Conservation (phyloP, 2,888 invertebrate genomes). For the Cryptus armator region DNA sequence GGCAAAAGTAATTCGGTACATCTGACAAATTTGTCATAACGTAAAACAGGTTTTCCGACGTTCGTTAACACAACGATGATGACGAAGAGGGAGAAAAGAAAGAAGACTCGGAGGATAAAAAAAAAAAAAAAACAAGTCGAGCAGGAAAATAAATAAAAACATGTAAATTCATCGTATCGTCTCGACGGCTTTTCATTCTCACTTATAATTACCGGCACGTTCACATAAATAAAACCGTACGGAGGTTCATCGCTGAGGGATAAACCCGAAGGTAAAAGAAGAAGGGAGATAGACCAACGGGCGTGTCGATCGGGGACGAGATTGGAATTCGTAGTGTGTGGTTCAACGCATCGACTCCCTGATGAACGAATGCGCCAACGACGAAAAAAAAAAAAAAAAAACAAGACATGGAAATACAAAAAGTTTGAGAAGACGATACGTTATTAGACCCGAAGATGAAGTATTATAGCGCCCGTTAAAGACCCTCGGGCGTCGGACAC, state of each 20-base stretch:
- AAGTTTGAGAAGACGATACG: conserved; percentile 57
- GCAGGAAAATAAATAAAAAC: conserved; percentile 52
- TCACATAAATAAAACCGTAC: conserved; percentile 77
- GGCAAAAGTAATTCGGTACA: conserved; percentile 25
- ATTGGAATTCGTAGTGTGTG: conserved; percentile 71
- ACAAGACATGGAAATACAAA: conserved; percentile 44
- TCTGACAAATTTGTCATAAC: conserved; percentile 65
- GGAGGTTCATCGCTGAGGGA: conserved; percentile 45
- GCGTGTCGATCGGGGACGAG: conserved; percentile 40
- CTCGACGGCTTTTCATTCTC: conserved; percentile 74
- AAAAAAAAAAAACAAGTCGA: conserved; percentile 50
- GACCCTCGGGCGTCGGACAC: conserved; percentile 56
- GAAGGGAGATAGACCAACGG: conserved; percentile 66
- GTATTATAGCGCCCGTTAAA: conserved; percentile 55
- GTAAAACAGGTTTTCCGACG: conserved; percentile 77
- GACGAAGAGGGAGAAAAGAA: conserved; percentile 44
- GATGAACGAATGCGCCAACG: conserved; percentile 44
- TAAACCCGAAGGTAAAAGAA: conserved; percentile 60
- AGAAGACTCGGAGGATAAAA: neutral
- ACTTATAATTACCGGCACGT: conserved; percentile 78
- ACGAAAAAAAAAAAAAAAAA: conserved; percentile 43
- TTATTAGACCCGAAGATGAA: conserved; percentile 71
- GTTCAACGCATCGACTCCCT: conserved; percentile 44
- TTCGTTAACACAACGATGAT: conserved; percentile 60
- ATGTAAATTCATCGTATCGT: conserved; percentile 70